Evolutionary conservation across 2,888 invertebrate species (phyloP).

Genomic region (Sinopyrophorus schimmeli): DNA sequence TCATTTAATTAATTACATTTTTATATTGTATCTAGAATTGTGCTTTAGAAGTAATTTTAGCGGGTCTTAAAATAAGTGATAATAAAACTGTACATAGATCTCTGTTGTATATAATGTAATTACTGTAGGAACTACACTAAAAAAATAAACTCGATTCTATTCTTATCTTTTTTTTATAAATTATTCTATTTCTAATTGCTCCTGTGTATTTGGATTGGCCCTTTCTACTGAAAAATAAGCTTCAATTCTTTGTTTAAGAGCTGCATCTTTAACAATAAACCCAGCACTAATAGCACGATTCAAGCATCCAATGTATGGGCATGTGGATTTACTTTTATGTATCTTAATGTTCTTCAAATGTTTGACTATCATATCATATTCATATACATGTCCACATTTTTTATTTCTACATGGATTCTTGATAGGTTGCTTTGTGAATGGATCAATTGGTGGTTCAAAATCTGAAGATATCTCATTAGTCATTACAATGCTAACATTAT

Average conservation of each 20-base stretch:
- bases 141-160: too few relatives aligned
- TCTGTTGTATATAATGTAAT: too few relatives aligned
- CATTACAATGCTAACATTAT: conserved; percentile 5
- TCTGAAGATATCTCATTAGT: conserved; percentile 20
- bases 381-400: conserved; percentile 26
- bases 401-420: conserved; percentile 22
- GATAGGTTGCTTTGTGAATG: conserved; percentile 22
- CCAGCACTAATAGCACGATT: conserved; percentile 11
- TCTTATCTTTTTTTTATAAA: too few relatives aligned
- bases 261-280: conserved; percentile 21
- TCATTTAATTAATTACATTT: too few relatives aligned
- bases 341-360: conserved; percentile 19
- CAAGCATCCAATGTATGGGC: conserved; percentile 28
- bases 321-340: conserved; percentile 13
- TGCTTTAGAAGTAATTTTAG: too few relatives aligned
- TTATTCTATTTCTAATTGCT: too few relatives aligned
- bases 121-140: too few relatives aligned
- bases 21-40: too few relatives aligned
- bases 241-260: conserved; percentile 28
- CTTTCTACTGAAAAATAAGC: too few relatives aligned
- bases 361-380: conserved; percentile 15
- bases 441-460: conserved; percentile 30
- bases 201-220: too few relatives aligned
- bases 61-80: too few relatives aligned
- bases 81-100: too few relatives aligned